Conservation (phyloP, 1,140 invertebrate genomes). For the Antheraea pernyi region DNA sequence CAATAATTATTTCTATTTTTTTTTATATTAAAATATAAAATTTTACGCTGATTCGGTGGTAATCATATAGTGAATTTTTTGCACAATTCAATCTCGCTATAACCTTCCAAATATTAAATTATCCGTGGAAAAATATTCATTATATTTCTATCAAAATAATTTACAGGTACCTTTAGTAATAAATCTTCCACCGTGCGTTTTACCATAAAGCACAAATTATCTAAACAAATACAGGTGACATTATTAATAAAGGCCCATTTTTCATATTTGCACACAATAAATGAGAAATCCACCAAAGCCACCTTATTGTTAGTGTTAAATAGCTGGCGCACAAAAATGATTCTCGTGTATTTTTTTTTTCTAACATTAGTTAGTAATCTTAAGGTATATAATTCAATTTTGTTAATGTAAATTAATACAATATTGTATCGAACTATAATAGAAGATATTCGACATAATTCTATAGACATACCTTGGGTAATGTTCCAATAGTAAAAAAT, state of each 20-base stretch:
- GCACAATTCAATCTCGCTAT: neutral
- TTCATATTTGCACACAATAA: neutral
- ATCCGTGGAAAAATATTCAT: neutral
- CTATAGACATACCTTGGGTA: neutral
- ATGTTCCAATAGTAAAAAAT: neutral
- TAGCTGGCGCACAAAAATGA: conserved; percentile 6
- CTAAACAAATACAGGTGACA: neutral
- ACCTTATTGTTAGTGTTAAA: conserved; percentile 6
- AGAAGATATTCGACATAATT: neutral
- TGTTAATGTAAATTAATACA: conserved; percentile 10
- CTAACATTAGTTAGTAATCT: conserved; percentile 9
- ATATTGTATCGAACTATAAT: neutral
- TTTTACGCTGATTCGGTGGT: neutral
- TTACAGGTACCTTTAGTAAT: neutral
- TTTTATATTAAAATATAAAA: neutral
- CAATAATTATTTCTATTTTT: too few species aligned
- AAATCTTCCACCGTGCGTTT: neutral
- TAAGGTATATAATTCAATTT: neutral
- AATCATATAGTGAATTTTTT: neutral
- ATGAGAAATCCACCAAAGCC: neutral
- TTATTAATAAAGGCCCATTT: neutral
- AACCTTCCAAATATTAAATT: neutral
- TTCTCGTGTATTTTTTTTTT: conserved; percentile 1
- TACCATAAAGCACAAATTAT: neutral
- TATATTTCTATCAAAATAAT: neutral